Evolutionary conservation across 2,797 vertebrate species (phyloP).

Genomic region (Danio tinwini): DNA sequence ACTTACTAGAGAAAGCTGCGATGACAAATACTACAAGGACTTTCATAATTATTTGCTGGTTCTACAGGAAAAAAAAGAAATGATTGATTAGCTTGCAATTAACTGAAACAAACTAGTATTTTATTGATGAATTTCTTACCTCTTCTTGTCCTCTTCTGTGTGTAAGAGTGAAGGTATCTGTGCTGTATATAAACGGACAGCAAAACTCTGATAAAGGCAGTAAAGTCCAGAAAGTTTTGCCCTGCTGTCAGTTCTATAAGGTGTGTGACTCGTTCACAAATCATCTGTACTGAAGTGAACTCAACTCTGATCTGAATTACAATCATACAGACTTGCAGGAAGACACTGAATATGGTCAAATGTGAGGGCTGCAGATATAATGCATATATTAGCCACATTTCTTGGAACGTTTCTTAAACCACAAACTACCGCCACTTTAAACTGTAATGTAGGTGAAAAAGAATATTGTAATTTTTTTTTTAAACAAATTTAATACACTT

Average conservation of each 20-base stretch:
- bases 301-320: conserved; percentile 26
- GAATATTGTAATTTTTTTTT: neutral
- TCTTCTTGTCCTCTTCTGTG: conserved; percentile 50
- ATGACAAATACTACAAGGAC: conserved; percentile 66
- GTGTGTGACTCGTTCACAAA: conserved; percentile 32
- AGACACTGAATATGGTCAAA: too few species aligned
- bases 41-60: conserved; percentile 69
- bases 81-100: neutral
- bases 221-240: conserved; percentile 62
- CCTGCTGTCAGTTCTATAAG: conserved; percentile 51
- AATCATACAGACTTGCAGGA: neutral
- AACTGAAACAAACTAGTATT: neutral
- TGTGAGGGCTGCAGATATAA: neutral
- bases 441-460: neutral
- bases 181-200: conserved; percentile 63
- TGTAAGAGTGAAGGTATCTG: conserved; percentile 18
- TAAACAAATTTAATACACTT: neutral
- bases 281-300: conserved; percentile 19
- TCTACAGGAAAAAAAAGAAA: conserved; percentile 32
- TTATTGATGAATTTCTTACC: conserved; percentile 50
- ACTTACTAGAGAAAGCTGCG: conserved; percentile 70
- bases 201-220: conserved; percentile 37
- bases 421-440: neutral
- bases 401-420: neutral
- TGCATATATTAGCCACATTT: neutral